phyloP scores from a whole-genome alignment of 2,113 vertebrate genomes.

The Hyaena hyaena region DNA sequence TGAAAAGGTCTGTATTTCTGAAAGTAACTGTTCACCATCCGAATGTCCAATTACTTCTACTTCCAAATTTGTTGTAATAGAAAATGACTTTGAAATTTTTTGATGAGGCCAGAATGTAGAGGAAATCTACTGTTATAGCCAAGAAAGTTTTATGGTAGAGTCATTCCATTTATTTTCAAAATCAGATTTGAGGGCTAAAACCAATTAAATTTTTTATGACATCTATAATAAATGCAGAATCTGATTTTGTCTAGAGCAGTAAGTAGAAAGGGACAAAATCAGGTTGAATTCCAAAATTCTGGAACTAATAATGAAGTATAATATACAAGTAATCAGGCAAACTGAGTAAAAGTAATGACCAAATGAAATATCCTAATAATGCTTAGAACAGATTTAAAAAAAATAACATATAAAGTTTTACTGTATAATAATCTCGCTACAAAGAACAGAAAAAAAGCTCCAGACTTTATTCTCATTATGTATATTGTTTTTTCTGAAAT shows the following conservation, averaged over 20 bases:
- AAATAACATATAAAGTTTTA: not conserved
- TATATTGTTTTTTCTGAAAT: not conserved
- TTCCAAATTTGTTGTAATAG: slow-evolving; percentile 26
- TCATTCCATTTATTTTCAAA: slow-evolving; percentile 16
- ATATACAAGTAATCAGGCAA: not conserved
- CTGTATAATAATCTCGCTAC: not conserved
- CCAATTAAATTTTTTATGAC: slow-evolving; percentile 8
- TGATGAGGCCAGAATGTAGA: not conserved
- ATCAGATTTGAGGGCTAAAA: slow-evolving; percentile 6
- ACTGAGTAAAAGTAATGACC: not conserved
- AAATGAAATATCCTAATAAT: not conserved
- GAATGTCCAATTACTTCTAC: not conserved
- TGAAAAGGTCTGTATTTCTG: not conserved
- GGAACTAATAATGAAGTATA: not conserved
- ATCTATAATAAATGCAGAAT: slow-evolving; percentile 3
- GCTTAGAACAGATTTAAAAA: not conserved
- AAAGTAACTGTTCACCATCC: not conserved
- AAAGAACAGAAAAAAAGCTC: not conserved
- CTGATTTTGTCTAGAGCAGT: not conserved
- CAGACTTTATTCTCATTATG: not conserved
- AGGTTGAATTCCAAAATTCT: not conserved
- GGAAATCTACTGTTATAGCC: not conserved
- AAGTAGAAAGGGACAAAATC: not conserved
- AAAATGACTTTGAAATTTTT: not conserved
- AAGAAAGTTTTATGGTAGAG: slow-evolving; percentile 28